Evolutionary conservation across 2,888 invertebrate genomes (phyloP).

Genomic region (Eupithecia centaureata): DNA sequence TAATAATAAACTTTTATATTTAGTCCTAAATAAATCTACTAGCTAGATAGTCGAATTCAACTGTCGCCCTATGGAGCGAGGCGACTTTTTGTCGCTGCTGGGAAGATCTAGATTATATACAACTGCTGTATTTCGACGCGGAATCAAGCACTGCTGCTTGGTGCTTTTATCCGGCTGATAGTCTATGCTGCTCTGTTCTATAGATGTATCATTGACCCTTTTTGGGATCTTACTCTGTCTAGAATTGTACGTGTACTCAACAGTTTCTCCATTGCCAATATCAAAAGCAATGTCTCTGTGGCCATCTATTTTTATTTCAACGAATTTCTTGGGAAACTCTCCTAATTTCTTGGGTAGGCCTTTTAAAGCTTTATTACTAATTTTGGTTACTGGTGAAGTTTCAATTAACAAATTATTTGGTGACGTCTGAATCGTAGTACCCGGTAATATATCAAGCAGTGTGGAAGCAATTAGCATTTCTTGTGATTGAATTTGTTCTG

Average conservation of each 20-base stretch:
- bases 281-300: slow-evolving; percentile 41
- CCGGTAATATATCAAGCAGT: not conserved
- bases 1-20: not conserved
- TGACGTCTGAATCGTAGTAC: not conserved
- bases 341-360: not conserved
- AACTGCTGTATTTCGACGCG: slow-evolving; percentile 50
- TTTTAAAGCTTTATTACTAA: not conserved
- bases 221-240: slow-evolving; percentile 59
- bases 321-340: not conserved
- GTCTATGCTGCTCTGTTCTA: not conserved
- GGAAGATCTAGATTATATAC: slow-evolving; percentile 41
- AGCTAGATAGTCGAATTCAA: slow-evolving; percentile 56
- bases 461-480: not conserved
- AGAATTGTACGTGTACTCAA: not conserved
- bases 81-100: slow-evolving; percentile 34
- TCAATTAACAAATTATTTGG: not conserved
- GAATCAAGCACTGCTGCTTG: slow-evolving; percentile 44
- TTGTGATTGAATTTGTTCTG: not conserved
- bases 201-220: slow-evolving; percentile 39
- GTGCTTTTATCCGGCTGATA: too few species aligned
- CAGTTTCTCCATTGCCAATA: slow-evolving; percentile 22
- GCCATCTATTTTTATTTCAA: slow-evolving; percentile 53
- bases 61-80: slow-evolving; percentile 35
- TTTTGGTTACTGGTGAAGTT: not conserved
- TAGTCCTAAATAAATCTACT: slow-evolving; percentile 36